These are phyloP conservation scores for Aphis craccivora DNA, from an alignment of 1,140 invertebrate species.

Conservation along the genomic window DNA sequence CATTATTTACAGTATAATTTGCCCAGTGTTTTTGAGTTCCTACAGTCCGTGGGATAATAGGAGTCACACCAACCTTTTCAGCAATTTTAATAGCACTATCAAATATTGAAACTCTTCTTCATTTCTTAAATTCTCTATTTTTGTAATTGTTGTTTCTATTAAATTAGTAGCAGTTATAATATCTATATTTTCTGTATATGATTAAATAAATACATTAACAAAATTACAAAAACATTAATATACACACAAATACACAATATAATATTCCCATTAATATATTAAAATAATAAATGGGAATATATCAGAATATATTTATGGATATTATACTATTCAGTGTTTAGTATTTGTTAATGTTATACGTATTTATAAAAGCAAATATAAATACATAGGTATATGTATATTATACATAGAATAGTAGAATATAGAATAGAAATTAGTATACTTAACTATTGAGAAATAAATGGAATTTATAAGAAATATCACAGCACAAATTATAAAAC, in stretches of 20 bases:
- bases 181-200: background rate
- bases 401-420: too few species aligned
- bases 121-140: background rate
- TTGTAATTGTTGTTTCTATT: conserved; percentile 27
- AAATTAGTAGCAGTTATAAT: background rate
- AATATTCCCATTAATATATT: too few species aligned
- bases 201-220: background rate
- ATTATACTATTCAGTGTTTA: too few species aligned
- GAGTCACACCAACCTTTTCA: background rate
- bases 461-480: too few species aligned
- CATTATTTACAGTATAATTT: background rate
- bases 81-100: background rate
- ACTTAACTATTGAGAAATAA: too few species aligned
- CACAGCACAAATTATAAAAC: background rate
- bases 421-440: too few species aligned
- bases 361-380: too few species aligned
- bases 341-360: too few species aligned
- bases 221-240: background rate
- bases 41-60: background rate
- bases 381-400: too few species aligned
- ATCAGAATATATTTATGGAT: too few species aligned
- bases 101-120: background rate
- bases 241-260: background rate
- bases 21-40: background rate
- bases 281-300: too few species aligned